These are phyloP conservation scores for Notospermus geniculatus DNA, from an alignment of 1,140 invertebrate species.

Conservation along the genomic window DNA sequence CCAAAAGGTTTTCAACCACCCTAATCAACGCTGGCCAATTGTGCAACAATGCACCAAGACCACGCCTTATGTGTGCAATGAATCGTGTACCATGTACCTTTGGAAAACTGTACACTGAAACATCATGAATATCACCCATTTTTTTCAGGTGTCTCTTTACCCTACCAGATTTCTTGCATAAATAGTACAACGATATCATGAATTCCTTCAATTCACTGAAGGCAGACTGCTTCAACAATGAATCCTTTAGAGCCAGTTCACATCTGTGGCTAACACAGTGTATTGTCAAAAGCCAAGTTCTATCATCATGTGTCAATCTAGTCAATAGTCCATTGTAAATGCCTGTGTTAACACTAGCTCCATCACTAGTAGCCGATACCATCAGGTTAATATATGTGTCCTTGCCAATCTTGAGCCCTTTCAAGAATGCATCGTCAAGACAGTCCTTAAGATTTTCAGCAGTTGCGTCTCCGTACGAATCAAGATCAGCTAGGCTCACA, in stretches of 20 bases:
- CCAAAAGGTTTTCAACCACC: neutral
- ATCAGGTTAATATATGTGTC: neutral
- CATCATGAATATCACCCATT: neutral
- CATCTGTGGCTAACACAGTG: neutral
- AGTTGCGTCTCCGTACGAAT: neutral
- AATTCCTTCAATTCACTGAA: conserved; percentile 1
- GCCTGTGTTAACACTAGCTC: neutral
- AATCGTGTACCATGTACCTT: conserved; percentile 4
- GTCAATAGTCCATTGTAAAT: neutral
- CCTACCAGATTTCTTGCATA: neutral
- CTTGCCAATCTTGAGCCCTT: neutral
- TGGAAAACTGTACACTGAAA: neutral
- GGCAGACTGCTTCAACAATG: neutral
- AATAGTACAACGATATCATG: neutral
- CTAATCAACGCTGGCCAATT: neutral
- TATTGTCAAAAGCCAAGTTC: neutral
- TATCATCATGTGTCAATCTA: neutral
- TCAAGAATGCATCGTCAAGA: neutral
- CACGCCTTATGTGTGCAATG: neutral
- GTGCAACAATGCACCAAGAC: neutral
- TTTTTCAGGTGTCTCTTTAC: neutral
- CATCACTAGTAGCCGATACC: neutral
- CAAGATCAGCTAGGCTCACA: neutral
- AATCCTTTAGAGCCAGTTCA: neutral
- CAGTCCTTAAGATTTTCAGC: neutral